These are phyloP conservation scores for Spodoptera exigua DNA, from an alignment of 2,888 invertebrate genomes.

Conservation along the genomic window DNA sequence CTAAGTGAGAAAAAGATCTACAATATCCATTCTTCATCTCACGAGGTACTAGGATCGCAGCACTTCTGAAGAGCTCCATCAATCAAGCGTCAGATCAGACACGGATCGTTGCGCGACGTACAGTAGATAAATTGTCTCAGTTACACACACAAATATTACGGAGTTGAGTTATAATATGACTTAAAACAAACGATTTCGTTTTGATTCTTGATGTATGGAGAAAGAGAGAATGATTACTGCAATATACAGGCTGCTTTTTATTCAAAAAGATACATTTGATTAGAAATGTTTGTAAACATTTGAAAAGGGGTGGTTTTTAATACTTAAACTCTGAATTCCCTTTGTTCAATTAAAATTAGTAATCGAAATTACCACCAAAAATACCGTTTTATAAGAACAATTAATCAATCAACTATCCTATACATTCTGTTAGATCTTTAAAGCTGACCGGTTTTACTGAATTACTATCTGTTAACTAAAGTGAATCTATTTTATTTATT, in stretches of 20 bases:
- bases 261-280: too few relatives aligned
- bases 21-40: conserved; percentile 38
- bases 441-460: too few relatives aligned
- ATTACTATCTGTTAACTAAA: too few relatives aligned
- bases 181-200: conserved; percentile 27
- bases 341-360: too few relatives aligned
- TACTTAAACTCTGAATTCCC: too few relatives aligned
- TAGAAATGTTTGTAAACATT: too few relatives aligned
- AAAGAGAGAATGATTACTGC: conserved; percentile 4
- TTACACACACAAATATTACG: conserved; percentile 55
- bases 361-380: too few relatives aligned
- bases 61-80: conserved; percentile 67
- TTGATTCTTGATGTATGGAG: conserved; percentile 12
- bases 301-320: too few relatives aligned
- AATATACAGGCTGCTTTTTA: not conserved
- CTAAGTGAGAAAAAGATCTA: conserved; percentile 31
- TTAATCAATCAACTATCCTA: too few relatives aligned
- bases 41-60: conserved; percentile 48
- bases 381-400: too few relatives aligned
- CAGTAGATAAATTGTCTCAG: conserved; percentile 70
- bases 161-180: conserved; percentile 25
- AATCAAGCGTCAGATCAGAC: conserved; percentile 74
- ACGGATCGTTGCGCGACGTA: conserved; percentile 65
- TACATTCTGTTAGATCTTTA: too few relatives aligned
- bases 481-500: too few relatives aligned